phyloP scores from a whole-genome alignment of 2,113 vertebrate genomes.

The Candoia aspera region DNA sequence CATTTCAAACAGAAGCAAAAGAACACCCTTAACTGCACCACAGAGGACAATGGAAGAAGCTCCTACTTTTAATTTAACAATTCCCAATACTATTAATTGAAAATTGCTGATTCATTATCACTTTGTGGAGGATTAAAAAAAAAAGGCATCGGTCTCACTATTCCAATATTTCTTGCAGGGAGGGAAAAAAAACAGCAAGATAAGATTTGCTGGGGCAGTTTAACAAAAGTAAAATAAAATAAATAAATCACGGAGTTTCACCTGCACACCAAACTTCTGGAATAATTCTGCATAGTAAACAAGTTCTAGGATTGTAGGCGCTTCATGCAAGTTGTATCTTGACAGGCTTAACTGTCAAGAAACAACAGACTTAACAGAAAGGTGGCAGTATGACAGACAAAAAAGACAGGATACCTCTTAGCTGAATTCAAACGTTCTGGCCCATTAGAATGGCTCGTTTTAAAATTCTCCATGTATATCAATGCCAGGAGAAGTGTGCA shows the following conservation, averaged over 20 bases:
- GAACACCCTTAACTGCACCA: constrained; percentile 63
- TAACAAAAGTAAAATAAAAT: not conserved
- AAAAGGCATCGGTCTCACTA: not conserved
- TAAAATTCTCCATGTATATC: not conserved
- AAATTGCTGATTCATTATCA: constrained; percentile 49
- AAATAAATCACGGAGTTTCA: not conserved
- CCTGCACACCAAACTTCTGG: not conserved
- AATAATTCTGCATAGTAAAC: not conserved
- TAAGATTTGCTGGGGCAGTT: not conserved
- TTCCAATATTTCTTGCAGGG: constrained; percentile 8
- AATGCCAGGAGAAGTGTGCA: not conserved
- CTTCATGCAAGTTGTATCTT: too few species aligned
- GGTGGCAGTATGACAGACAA: not conserved
- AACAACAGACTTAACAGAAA: not conserved
- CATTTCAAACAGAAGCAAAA: constrained; percentile 50
- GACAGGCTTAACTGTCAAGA: not conserved
- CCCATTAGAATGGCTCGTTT: not conserved
- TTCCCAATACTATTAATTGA: constrained; percentile 62
- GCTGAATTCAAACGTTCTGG: not conserved
- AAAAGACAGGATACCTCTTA: not conserved
- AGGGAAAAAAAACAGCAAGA: constrained; percentile 6
- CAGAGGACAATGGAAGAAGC: constrained; percentile 54
- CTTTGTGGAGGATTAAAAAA: constrained; percentile 12
- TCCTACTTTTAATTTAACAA: constrained; percentile 56
- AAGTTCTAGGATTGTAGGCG: not conserved